Evolutionary conservation across 2,888 invertebrate species (phyloP).

Genomic region (Exocentrus adspersus): DNA sequence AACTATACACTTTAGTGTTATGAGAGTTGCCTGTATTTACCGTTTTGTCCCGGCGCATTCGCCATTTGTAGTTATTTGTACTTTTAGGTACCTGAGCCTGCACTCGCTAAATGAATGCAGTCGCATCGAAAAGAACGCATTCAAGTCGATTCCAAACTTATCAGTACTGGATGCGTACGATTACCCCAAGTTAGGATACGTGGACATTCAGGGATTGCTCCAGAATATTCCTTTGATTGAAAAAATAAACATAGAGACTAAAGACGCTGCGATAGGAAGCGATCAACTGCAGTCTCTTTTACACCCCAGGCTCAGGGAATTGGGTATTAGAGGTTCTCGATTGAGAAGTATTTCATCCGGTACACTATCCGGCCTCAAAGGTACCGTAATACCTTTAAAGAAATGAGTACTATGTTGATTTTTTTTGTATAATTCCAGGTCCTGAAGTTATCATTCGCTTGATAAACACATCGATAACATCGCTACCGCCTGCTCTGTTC

Average conservation of each 20-base stretch:
- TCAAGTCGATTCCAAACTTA: conserved; percentile 77
- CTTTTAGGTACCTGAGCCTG: conserved; percentile 72
- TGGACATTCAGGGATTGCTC: conserved; percentile 88
- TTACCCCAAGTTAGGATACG: conserved; percentile 82
- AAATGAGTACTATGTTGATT: no score
- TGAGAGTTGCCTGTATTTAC: no score
- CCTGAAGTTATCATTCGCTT: conserved; percentile 77
- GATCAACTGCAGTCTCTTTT: conserved; percentile 83
- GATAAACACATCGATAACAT: conserved; percentile 81
- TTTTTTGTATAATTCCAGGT: conserved; percentile 54
- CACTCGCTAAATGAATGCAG: conserved; percentile 75
- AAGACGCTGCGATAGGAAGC: conserved; percentile 82
- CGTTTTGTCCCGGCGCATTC: no score
- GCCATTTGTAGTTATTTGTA: no score
- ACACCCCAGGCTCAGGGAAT: conserved; percentile 79
- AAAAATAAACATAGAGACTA: conserved; percentile 84
- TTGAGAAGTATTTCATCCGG: conserved; percentile 83
- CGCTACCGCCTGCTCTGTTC: conserved; percentile 82
- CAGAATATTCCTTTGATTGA: conserved; percentile 79
- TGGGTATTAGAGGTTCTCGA: conserved; percentile 80
- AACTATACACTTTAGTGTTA: no score
- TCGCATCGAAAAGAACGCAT: conserved; percentile 84
- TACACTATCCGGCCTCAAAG: conserved; percentile 83
- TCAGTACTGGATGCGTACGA: conserved; percentile 76
- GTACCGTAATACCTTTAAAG: conserved; percentile 23